Conservation (phyloP, 1,140 invertebrate genomes). For the Cotesia typhae region DNA sequence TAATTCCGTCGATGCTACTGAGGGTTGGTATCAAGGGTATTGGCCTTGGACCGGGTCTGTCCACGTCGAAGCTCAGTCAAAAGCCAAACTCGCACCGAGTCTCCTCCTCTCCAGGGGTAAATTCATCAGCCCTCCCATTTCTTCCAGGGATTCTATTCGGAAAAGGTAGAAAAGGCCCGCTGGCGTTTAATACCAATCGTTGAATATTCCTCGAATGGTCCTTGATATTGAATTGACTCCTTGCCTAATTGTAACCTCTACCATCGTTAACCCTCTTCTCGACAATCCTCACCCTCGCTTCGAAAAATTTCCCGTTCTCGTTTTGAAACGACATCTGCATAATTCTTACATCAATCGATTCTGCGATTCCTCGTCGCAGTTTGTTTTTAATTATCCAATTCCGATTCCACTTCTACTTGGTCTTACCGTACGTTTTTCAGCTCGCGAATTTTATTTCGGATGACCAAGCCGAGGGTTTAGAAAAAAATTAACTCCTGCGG, state of each 20-base stretch:
- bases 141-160: too few species aligned
- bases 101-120: neutral
- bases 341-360: constrained; percentile 61
- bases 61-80: constrained; percentile 6
- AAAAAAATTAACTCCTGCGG: constrained; percentile 47
- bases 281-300: neutral
- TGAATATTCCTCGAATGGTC: constrained; percentile 63
- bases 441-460: constrained; percentile 9
- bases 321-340: constrained; percentile 55
- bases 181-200: constrained; percentile 61
- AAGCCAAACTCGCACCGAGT: neutral
- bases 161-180: constrained; percentile 39
- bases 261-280: constrained; percentile 40
- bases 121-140: neutral
- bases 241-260: constrained; percentile 64
- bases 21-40: constrained; percentile 17
- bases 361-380: constrained; percentile 49
- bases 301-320: too few species aligned
- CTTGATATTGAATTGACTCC: constrained; percentile 65
- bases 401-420: too few species aligned
- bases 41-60: neutral
- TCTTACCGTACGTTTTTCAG: too few species aligned
- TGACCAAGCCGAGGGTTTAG: constrained; percentile 24
- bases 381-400: constrained; percentile 27
- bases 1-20: constrained; percentile 27